A percentile compares a stretch with the other conserved stretches of the same genome.
Evolutionary conservation across 2,113 vertebrate genomes (phyloP).

Genomic region (Stigmatopora nigra): DNA sequence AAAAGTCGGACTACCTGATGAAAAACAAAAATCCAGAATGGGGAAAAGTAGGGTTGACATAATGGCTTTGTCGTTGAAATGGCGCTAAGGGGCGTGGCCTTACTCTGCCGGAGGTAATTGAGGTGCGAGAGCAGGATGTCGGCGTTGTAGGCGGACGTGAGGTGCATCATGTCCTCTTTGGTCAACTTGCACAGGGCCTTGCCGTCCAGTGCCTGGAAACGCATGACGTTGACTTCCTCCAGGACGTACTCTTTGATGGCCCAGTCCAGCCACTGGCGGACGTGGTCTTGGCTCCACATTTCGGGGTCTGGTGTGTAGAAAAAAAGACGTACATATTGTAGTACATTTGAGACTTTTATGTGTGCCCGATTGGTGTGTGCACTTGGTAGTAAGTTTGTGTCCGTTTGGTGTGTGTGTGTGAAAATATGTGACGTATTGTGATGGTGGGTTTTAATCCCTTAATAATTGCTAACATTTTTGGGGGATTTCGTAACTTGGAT

Average conservation of each 20-base stretch:
- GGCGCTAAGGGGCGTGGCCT: constrained; percentile 19
- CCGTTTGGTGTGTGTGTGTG: too few species aligned
- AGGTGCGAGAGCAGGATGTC: constrained; percentile 80
- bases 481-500: too few species aligned
- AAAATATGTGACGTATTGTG: too few species aligned
- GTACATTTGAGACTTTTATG: too few species aligned
- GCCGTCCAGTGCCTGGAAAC: constrained; percentile 74
- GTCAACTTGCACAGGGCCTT: constrained; percentile 77
- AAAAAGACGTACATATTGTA: too few species aligned
- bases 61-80: too few species aligned
- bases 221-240: constrained; percentile 69
- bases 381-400: too few species aligned
- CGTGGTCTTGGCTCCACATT: constrained; percentile 79
- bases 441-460: too few species aligned
- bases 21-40: not conserved
- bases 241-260: constrained; percentile 80
- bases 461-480: too few species aligned
- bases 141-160: constrained; percentile 75
- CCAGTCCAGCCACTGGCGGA: constrained; percentile 81
- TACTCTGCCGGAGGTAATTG: constrained; percentile 78
- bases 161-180: constrained; percentile 77
- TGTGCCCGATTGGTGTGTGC: too few species aligned
- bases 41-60: not conserved
- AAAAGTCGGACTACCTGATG: constrained; percentile 75
- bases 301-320: constrained; percentile 62